Evolutionary conservation across 2,113 vertebrate genomes (phyloP).

Genomic region (Psittacula cyanocephala): DNA sequence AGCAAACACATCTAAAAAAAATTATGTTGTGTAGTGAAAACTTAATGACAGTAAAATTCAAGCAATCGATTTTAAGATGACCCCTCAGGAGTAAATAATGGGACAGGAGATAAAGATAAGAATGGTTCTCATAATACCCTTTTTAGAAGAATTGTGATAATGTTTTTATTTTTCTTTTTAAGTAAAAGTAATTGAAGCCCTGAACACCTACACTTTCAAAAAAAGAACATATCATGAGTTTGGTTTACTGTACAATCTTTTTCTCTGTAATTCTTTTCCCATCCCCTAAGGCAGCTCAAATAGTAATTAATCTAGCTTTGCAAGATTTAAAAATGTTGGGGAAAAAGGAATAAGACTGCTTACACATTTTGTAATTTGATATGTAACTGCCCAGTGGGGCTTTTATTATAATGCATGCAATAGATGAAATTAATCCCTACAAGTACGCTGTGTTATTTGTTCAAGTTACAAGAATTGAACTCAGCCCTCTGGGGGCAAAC

Average conservation of each 20-base stretch:
- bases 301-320: conserved; percentile 47
- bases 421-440: conserved; percentile 59
- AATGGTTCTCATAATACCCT: neutral
- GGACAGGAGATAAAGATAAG: neutral
- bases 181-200: neutral
- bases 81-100: neutral
- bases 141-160: neutral
- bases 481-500: conserved; percentile 19
- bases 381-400: conserved; percentile 23
- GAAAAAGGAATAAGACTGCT: conserved; percentile 7
- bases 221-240: neutral
- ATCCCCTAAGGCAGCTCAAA: neutral
- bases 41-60: neutral
- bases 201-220: neutral
- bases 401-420: conserved; percentile 44
- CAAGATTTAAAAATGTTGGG: neutral
- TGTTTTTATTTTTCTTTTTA: neutral
- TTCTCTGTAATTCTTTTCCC: neutral
- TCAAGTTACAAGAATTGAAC: conserved; percentile 41
- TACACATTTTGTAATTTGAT: conserved; percentile 34
- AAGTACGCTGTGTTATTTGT: neutral
- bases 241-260: neutral
- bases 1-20: neutral
- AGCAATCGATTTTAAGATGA: neutral
- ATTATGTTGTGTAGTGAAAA: neutral